Evolutionary conservation across 1,140 invertebrate species (phyloP).

Genomic region (Conus ventricosus): DNA sequence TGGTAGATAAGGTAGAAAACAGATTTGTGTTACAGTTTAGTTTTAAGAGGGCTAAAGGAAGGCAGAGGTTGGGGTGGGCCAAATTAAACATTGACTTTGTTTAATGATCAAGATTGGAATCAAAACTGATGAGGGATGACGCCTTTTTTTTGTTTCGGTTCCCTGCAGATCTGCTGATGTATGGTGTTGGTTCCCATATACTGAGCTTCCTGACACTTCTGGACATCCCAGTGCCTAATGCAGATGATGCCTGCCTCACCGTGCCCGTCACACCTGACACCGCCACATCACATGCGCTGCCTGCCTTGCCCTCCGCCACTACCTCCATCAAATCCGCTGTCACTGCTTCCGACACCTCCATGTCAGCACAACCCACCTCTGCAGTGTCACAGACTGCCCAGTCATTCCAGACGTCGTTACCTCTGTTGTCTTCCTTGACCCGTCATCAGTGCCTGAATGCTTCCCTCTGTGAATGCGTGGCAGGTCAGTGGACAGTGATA

Average conservation of each 20-base stretch:
- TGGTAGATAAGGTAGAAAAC: too few species aligned
- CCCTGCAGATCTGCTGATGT: constrained; percentile 22
- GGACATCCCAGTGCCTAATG: constrained; percentile 27
- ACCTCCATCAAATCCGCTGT: background rate
- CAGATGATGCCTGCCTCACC: constrained; percentile 21
- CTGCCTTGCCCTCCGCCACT: background rate
- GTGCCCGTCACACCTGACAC: constrained; percentile 5
- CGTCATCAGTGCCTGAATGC: background rate
- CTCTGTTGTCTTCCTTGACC: background rate
- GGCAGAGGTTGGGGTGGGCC: too few species aligned
- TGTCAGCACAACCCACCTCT: background rate
- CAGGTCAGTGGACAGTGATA: too few species aligned
- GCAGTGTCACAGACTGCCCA: background rate
- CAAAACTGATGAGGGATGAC: too few species aligned
- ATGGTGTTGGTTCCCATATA: constrained; percentile 22
- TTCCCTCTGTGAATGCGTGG: background rate
- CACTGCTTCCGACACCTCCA: background rate
- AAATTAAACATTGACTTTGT: too few species aligned
- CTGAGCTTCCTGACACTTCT: constrained; percentile 22
- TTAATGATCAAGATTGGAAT: too few species aligned
- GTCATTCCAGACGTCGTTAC: background rate
- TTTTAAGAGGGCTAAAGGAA: too few species aligned
- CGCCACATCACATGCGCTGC: background rate
- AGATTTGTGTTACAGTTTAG: too few species aligned
- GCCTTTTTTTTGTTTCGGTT: background rate